Conservation (phyloP, 2,888 invertebrate genomes). For the Omphaloscelis lunosa region DNA sequence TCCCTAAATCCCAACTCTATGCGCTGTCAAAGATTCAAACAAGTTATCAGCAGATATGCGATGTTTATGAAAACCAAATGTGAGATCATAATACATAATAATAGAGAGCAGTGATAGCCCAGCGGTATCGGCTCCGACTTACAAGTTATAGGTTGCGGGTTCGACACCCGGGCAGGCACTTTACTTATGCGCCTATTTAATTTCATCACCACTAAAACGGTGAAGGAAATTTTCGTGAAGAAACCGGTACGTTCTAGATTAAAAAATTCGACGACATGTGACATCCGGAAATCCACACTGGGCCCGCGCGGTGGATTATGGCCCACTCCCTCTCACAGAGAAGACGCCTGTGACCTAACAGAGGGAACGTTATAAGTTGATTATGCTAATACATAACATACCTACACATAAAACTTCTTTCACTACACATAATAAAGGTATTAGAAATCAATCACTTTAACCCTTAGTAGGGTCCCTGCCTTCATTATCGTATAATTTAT, state of each 20-base stretch:
- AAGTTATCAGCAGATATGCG: not conserved
- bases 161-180: not conserved
- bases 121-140: no score
- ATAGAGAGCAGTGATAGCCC: no score
- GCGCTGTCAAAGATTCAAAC: not conserved
- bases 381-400: not conserved
- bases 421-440: not conserved
- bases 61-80: no score
- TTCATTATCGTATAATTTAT: constrained; percentile 79
- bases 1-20: not conserved
- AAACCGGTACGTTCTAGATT: not conserved
- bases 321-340: not conserved
- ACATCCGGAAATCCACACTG: not conserved
- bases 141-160: not conserved
- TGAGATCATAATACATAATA: no score
- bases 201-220: not conserved
- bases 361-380: not conserved
- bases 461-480: constrained; percentile 67
- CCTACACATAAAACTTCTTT: not conserved
- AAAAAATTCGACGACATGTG: not conserved
- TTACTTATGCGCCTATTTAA: not conserved
- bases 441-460: constrained; percentile 39
- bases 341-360: not conserved
- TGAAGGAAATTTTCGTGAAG: not conserved
- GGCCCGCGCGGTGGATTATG: not conserved